A percentile compares a stretch with the other conserved stretches of the same genome.
These are phyloP conservation scores for Acanthochromis polyacanthus DNA, from an alignment of 2,113 vertebrate genomes.

Conservation along the genomic window DNA sequence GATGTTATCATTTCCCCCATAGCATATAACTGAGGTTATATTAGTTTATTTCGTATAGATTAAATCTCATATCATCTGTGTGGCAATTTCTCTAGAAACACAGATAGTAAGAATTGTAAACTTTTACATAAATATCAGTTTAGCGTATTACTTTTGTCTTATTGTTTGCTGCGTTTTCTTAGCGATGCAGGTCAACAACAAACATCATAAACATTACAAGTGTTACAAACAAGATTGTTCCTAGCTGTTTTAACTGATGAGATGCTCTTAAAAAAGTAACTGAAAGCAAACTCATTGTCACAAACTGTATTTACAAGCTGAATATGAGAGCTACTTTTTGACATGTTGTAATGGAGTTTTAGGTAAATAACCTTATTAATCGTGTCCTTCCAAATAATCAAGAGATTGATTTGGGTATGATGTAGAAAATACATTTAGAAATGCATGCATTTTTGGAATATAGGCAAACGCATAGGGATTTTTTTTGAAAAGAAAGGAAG, in stretches of 20 bases:
- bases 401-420: too few species aligned
- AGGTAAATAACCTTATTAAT: too few species aligned
- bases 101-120: conserved; percentile 62
- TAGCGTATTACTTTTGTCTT: conserved; percentile 54
- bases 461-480: too few species aligned
- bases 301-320: too few species aligned
- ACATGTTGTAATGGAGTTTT: too few species aligned
- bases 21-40: conserved; percentile 67
- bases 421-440: too few species aligned
- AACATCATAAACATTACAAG: background rate
- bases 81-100: conserved; percentile 69
- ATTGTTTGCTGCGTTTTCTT: conserved; percentile 33
- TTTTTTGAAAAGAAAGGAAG: background rate
- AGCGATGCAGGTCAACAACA: conserved; percentile 9
- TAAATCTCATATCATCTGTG: conserved; percentile 68
- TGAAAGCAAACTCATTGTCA: too few species aligned
- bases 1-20: conserved; percentile 65
- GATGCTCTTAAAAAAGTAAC: too few species aligned
- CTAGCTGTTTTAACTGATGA: background rate
- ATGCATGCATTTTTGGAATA: too few species aligned
- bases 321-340: too few species aligned
- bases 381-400: too few species aligned
- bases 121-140: conserved; percentile 54
- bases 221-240: background rate
- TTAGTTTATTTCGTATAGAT: conserved; percentile 78